Conservation (phyloP, 2,113 vertebrate genomes). For the Sprattus sprattus region DNA sequence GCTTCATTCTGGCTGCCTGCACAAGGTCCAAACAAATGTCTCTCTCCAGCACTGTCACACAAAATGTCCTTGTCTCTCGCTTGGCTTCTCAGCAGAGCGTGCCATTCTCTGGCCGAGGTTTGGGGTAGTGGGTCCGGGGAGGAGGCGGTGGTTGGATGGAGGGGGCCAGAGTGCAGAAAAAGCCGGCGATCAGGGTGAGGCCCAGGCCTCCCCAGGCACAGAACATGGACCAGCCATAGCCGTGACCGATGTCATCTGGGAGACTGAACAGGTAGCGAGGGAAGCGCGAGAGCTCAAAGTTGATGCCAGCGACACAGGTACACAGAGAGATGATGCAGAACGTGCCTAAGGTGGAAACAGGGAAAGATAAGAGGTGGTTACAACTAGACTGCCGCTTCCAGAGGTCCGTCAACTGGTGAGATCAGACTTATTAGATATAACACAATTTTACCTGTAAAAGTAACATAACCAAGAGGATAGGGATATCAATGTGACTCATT, state of each 20-base stretch:
- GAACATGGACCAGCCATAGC: conserved; percentile 93
- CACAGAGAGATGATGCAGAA: conserved; percentile 94
- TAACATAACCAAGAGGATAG: too few species aligned
- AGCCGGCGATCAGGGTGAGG: conserved; percentile 86
- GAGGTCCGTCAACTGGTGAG: too few species aligned
- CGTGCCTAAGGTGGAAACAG: conserved; percentile 68
- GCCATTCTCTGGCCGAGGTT: conserved; percentile 85
- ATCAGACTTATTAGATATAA: too few species aligned
- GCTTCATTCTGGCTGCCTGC: neutral
- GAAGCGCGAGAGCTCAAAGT: conserved; percentile 89
- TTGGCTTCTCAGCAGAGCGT: conserved; percentile 40
- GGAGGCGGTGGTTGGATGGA: conserved; percentile 82
- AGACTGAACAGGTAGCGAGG: conserved; percentile 87
- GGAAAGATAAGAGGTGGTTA: neutral
- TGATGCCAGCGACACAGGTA: conserved; percentile 88
- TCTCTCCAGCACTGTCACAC: neutral
- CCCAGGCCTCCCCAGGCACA: conserved; percentile 89
- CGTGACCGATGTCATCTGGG: conserved; percentile 86
- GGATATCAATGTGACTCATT: neutral
- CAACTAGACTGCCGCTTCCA: neutral
- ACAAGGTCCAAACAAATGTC: neutral
- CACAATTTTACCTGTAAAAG: too few species aligned
- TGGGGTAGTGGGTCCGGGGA: conserved; percentile 80
- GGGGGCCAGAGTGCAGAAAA: conserved; percentile 91
- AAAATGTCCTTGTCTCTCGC: neutral